Base-by-base conservation (phyloP, 2,113 vertebrate genomes). In the Lasiurus cinereus region DNA sequence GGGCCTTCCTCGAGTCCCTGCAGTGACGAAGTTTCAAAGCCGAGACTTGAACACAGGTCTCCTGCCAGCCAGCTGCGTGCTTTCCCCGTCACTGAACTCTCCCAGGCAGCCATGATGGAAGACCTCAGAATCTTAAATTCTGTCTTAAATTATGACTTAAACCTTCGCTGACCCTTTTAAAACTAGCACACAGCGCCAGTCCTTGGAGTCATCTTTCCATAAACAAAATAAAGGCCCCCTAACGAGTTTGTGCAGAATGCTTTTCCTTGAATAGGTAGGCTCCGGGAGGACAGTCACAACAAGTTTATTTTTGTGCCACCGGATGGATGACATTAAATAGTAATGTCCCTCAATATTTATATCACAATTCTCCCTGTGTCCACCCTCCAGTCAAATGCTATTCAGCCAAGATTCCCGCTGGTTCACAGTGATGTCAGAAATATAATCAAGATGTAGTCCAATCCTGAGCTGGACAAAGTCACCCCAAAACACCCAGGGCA, bases 71-170 rank as follows among this genome's bases (percentile, higher is more conserved):
- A 39, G 19, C n/a, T 33, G 46, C 19, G 14, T 39, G 7, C 36
- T 70, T 43, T 64, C 15, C 3, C 3, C 6, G 19, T 6, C 27
- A 46, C 27, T 83, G 10, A 82, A 64, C 56, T 19, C 11, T 67
- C 22, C n/a, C n/a, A 15, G 10, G 46, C 7, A 78, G n/a, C 8
- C 36, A 4, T 92, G 50, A 74, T 74, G 79, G 5, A 36, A 96
- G 93, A 46, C 70, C 21, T 83, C 15, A 6, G 59, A 87, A 83
- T 76, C 46, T 67, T 96, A 83, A 86, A 21, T 67, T 73, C 21
- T 59, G 29, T 87, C 70, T 76, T 72, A 94, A 46, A 29, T 94
- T 94, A 85, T 86, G 89, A 92, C 62, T 62, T 90, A 78, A 96
- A 85, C 59, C 33, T 73, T 67, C 2, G 0, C 3, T 93, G 86